A percentile compares a stretch with the other conserved stretches of the same genome.
These are phyloP conservation scores for Netelia virgata DNA, from an alignment of 2,888 invertebrate genomes.

Conservation along the genomic window DNA sequence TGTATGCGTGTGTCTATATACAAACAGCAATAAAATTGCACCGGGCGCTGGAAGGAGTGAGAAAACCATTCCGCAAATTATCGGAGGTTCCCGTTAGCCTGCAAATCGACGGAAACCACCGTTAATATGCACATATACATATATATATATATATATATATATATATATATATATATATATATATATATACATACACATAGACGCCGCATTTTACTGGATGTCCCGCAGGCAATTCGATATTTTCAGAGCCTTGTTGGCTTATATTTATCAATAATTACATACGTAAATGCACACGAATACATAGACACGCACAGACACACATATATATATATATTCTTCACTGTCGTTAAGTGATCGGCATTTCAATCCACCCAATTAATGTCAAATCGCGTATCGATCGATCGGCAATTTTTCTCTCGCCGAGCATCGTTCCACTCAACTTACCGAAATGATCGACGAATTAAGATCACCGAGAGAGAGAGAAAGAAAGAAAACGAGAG, in stretches of 20 bases:
- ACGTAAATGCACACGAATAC: background rate
- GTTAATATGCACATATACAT: conserved; percentile 58
- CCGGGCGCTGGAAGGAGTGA: conserved; percentile 44
- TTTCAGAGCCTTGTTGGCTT: conserved; percentile 24
- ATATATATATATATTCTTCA: background rate
- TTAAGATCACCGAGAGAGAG: conserved; percentile 20
- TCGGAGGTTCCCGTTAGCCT: conserved; percentile 67
- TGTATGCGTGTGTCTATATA: background rate
- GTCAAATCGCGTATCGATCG: conserved; percentile 56
- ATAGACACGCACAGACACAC: background rate
- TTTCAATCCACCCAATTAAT: conserved; percentile 58
- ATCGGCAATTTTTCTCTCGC: conserved; percentile 46
- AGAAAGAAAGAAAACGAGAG: background rate
- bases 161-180: conserved; percentile 10
- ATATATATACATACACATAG: too few species aligned
- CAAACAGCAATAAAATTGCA: conserved; percentile 59
- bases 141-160: background rate
- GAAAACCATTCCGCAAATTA: conserved; percentile 66
- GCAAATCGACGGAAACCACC: conserved; percentile 68
- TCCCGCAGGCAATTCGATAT: conserved; percentile 41
- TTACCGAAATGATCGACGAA: conserved; percentile 39
- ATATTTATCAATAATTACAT: conserved; percentile 13
- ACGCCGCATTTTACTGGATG: conserved; percentile 44
- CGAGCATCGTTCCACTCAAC: conserved; percentile 45
- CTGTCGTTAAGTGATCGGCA: conserved; percentile 7